A percentile compares a stretch with the other conserved stretches of the same genome.
Conservation (phyloP, 2,113 vertebrate species). For the Hypomesus transpacificus region DNA sequence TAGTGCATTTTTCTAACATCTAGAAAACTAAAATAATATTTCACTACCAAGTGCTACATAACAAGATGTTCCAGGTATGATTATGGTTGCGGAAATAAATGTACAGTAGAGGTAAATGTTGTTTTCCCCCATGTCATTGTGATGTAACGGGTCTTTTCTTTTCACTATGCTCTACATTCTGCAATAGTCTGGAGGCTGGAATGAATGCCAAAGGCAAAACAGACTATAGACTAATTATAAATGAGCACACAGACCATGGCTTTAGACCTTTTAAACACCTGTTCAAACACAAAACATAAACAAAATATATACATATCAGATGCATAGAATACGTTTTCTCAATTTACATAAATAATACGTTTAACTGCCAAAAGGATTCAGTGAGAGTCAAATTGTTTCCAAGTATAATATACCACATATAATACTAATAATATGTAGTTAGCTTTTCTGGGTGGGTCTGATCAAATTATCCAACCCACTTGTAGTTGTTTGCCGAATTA, state of each 20-base stretch:
- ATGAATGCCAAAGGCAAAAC: background rate
- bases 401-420: background rate
- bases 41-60: conserved; percentile 67
- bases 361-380: conserved; percentile 29
- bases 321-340: conserved; percentile 68
- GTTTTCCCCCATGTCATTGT: conserved; percentile 31
- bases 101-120: conserved; percentile 57
- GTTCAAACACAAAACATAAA: conserved; percentile 1
- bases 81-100: conserved; percentile 19
- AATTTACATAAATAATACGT: conserved; percentile 65
- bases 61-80: conserved; percentile 30
- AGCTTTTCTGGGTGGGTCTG: too few relatives aligned
- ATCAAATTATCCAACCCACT: too few relatives aligned
- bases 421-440: background rate
- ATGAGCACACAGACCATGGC: conserved; percentile 14
- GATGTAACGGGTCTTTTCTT: background rate
- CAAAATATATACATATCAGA: conserved; percentile 49
- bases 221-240: conserved; percentile 6
- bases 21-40: conserved; percentile 59
- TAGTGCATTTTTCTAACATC: conserved; percentile 58
- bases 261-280: background rate
- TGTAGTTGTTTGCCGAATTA: too few relatives aligned
- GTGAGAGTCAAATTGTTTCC: background rate
- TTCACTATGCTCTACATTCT: background rate
- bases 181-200: background rate